Evolutionary conservation across 2,113 vertebrate genomes (phyloP), one percentile per base, ranked within the genome.

Genomic region (Phoxinus phoxinus): DNA sequence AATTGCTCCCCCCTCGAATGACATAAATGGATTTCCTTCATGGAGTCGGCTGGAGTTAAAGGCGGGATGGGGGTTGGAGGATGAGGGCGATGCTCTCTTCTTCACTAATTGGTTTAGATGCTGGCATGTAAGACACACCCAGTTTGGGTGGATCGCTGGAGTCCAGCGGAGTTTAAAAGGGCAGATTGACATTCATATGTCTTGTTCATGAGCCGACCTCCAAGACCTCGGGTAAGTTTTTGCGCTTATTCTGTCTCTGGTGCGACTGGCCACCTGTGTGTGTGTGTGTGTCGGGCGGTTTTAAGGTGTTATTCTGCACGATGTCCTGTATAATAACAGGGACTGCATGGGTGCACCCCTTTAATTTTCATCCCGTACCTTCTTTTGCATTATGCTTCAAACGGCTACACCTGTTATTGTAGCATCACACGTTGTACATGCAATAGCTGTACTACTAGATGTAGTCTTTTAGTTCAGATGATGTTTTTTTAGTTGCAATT

Each of bases 11-110:
- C 90, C 90, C 93, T 93, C 96, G 95, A 96, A 95, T 95, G 95
- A 90, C 92, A 95, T 97, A 97, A 95, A 97, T 98, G 96, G 97
- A 96, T 96, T 94, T 90, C 84, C 92, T 87, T 78, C 92, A 94
- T 92, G 91, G 90, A 93, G 93, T 85, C 90, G 91, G 88, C 84
- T 89, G 90, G 88, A 87, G 79, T 87, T 88, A 87, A 87, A 77
- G 89, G 87, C 30, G 85, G 90, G 89, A 72, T 56, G 86, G 87
- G 86, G 91, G 86, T 56, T 56, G 53, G 89, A 41, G 82, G 83
- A 59, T 25, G 53, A 83, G 81, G 83, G 53, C 41, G 72, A 91
- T 92, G 83, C 79, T 89, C 87, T 90, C 89, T 91, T 90, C 71
- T 89, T 94, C 89, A 89, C 94, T 96, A 94, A 96, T 94, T 94